Conservation (phyloP, 2,888 invertebrate genomes). For the Luperina nickerlii region DNA sequence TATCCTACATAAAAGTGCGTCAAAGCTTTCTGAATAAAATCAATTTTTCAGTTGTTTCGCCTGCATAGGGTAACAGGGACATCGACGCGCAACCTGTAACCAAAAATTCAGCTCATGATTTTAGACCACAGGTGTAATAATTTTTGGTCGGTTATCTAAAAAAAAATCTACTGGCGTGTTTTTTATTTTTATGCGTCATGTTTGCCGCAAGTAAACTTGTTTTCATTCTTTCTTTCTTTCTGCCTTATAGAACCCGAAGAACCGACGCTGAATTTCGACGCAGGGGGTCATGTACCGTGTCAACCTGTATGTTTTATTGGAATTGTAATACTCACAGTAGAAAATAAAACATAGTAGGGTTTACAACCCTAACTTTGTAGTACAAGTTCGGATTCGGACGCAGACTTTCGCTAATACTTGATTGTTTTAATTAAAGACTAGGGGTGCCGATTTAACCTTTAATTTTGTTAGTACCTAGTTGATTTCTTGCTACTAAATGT, state of each 20-base stretch:
- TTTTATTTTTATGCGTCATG: no score
- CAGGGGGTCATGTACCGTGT: no score
- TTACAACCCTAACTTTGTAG: slow-evolving; percentile 24
- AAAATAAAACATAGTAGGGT: not conserved
- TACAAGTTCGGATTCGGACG: slow-evolving; percentile 30
- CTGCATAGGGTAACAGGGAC: no score
- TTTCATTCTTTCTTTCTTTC: no score
- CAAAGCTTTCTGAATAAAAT: not conserved
- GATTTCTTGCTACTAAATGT: slow-evolving; percentile 2
- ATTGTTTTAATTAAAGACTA: slow-evolving; percentile 59
- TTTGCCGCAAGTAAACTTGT: no score
- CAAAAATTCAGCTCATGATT: no score
- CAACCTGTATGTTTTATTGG: not conserved
- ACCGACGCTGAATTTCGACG: no score
- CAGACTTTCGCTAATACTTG: slow-evolving; percentile 48
- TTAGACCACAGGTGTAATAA: no score
- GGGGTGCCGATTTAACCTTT: slow-evolving; percentile 27
- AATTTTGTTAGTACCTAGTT: slow-evolving; percentile 37
- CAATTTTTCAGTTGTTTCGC: not conserved
- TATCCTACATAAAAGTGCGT: not conserved
- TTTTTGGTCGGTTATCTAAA: no score
- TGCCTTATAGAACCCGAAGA: no score
- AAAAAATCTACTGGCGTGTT: no score
- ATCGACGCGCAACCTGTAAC: no score
- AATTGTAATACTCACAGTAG: not conserved